Base-by-base conservation (phyloP, 2,888 invertebrate species). In the Lobophora halterata region DNA sequence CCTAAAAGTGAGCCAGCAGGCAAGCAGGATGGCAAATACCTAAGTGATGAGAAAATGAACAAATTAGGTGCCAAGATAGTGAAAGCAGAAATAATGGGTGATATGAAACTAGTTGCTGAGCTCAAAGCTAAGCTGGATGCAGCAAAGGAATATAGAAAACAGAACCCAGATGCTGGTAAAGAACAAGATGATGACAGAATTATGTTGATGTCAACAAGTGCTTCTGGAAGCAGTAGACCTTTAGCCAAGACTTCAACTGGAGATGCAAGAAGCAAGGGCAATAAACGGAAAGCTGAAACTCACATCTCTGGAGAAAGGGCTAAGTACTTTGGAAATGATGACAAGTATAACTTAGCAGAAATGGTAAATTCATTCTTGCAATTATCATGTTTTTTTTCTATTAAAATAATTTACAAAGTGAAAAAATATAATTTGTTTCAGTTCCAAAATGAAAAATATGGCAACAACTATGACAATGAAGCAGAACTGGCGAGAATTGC, bases 71-170 rank as follows among this genome's bases (percentile, higher is more conserved):
- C 98, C 1, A 96, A 94, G 81, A 91, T 97, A 47, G 87, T 99
- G 0, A 97, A 97, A 86, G 98, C 98, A 6, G 97, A 99, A 90
- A 91, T 99, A 57, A 91, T 97, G 89, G 98, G 97, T 8, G 92
- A 98, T 69, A 79, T 72, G 65, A 89, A 90, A 46, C 70, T 93
- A 33, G 93, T 93, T 0, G 68, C 76, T 18, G 90, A 94, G 65
- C 79, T 98, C 25, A 95, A 95, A 75, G 65, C 75, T 2, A 92
- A 96, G 71, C 75, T 98, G 23, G 93, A 94, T 50, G 79, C 79
- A 11, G 95, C 95, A 0, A 89, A 93, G 55, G 82, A 89, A 37
- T 79, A 78, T 46, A 72, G 80, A 31, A 88, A 82, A 54, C 71
- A 79, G 13, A 79, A 88, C 54, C 81, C 82, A 33, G 51, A 75